Evolutionary conservation across 2,888 invertebrate genomes (phyloP).

Genomic region (Merodon equestris): DNA sequence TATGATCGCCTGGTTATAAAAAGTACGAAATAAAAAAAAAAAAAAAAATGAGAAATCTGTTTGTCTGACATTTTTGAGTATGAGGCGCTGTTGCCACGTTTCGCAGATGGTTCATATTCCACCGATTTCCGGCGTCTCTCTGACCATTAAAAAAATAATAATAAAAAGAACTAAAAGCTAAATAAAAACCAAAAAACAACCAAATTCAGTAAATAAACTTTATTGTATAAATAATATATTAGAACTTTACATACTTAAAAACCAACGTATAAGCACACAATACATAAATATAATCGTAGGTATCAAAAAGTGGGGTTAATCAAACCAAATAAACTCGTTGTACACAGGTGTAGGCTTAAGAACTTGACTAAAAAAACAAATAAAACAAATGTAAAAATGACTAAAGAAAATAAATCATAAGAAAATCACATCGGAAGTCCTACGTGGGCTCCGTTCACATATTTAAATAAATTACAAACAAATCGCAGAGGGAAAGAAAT

Average conservation of each 20-base stretch:
- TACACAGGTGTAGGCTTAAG: no score
- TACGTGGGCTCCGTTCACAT: neutral
- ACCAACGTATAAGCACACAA: slow-evolving; percentile 13
- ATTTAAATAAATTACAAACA: slow-evolving; percentile 15
- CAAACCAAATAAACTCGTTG: slow-evolving; percentile 55
- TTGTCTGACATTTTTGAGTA: no score
- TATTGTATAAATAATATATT: slow-evolving; percentile 55
- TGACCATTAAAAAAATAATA: no score
- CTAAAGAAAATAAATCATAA: slow-evolving; percentile 29
- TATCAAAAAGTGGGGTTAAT: neutral
- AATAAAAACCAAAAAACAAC: neutral
- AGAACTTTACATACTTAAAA: slow-evolving; percentile 31
- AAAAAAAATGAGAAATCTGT: neutral
- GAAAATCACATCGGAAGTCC: slow-evolving; percentile 51
- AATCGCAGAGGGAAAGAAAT: slow-evolving; percentile 9
- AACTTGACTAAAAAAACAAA: slow-evolving; percentile 2
- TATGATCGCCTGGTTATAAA: no score
- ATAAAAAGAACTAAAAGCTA: no score
- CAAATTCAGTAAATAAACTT: slow-evolving; percentile 51
- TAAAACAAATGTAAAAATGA: slow-evolving; percentile 27
- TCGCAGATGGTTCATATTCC: no score
- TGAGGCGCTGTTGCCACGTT: no score
- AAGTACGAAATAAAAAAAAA: neutral
- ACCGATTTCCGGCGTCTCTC: no score
- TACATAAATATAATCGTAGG: neutral